phyloP scores from a whole-genome alignment of 2,113 vertebrate species.

The Macrotis lagotis region DNA sequence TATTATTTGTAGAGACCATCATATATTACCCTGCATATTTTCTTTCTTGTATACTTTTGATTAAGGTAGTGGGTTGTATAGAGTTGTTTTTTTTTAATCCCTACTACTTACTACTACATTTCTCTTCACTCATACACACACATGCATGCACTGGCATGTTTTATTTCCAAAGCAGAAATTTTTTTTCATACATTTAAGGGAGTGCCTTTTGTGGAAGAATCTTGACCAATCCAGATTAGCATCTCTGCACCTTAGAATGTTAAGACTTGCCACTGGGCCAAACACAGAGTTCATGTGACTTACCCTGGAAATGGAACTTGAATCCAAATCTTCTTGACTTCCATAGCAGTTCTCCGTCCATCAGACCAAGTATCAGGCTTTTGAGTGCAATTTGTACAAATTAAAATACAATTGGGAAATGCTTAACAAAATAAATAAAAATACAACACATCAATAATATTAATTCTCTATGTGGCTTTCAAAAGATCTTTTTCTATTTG shows the following conservation, averaged over 20 bases:
- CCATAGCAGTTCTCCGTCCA: not conserved
- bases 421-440: not conserved
- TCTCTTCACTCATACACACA: too few species aligned
- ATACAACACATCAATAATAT: not conserved
- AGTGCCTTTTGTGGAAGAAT: not conserved
- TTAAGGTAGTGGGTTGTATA: not conserved
- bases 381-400: too few species aligned
- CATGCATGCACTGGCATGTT: not conserved
- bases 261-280: not conserved
- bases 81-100: not conserved
- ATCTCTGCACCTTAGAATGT: not conserved
- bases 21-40: not conserved
- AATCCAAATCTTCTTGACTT: not conserved
- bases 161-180: not conserved
- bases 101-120: not conserved
- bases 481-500: slow-evolving; percentile 40
- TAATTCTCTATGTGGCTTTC: not conserved
- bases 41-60: not conserved
- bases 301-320: not conserved
- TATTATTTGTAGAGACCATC: not conserved
- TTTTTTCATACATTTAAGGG: too few species aligned
- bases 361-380: not conserved
- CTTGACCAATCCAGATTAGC: not conserved
- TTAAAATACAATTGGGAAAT: not conserved
- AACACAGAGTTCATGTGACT: not conserved